Evolutionary conservation across 2,113 vertebrate genomes (phyloP).

Genomic region (Brienomyrus longianalis): DNA sequence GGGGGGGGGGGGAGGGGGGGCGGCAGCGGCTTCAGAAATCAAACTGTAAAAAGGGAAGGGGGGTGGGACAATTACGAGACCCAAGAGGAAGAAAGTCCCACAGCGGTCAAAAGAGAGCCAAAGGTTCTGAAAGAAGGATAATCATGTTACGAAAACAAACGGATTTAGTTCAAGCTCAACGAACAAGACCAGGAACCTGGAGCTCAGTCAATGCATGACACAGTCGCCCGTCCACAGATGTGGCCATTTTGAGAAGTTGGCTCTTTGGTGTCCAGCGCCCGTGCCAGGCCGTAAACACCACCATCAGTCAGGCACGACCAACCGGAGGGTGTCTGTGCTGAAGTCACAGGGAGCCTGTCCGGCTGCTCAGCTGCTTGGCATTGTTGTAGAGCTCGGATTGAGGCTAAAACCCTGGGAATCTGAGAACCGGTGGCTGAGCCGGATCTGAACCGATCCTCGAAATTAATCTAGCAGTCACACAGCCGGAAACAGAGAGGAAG

Average conservation of each 20-base stretch:
- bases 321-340: neutral
- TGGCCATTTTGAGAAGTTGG: neutral
- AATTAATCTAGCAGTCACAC: neutral
- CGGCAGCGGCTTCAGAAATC: neutral
- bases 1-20: neutral
- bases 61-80: neutral
- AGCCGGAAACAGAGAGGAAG: neutral
- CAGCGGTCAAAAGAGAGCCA: neutral
- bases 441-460: neutral
- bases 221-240: neutral
- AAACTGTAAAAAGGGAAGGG: neutral
- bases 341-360: neutral
- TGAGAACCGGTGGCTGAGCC: neutral
- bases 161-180: constrained; percentile 3
- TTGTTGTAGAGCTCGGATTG: neutral
- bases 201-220: neutral
- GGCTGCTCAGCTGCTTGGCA: neutral
- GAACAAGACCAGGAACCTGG: neutral
- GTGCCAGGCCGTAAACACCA: neutral
- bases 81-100: neutral
- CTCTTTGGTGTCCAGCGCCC: constrained; percentile 6
- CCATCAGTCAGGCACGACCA: constrained; percentile 5
- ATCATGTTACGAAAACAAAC: neutral
- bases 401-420: neutral
- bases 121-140: neutral